Base-by-base conservation (phyloP, 2,888 invertebrate species). In the Acrobasis suavella region DNA sequence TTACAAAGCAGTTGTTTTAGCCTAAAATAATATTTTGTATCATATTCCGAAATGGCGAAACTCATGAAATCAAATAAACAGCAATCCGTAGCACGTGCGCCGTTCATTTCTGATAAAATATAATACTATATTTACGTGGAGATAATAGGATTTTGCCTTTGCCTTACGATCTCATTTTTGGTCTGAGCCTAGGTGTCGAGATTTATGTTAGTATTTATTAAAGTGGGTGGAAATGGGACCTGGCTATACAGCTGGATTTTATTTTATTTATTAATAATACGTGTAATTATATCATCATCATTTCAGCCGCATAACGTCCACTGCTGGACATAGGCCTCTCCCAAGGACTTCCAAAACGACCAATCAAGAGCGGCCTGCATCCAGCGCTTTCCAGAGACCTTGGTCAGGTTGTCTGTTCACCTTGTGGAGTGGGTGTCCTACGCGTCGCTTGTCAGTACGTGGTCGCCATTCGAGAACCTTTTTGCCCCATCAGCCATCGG, bases 11-110 rank as follows among this genome's bases (percentile, higher is more conserved):
- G 1, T 15, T 56, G 55, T 16, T 39, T 56, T 12, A 46, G 58
- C 39, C 58, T 58, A 42, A 56, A 56, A 42, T 42, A 56, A 42
- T 56, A 56, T 42, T 54, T 17, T 46, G 39, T 46, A 12, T 39
- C 6, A 46, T 58, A 58, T 58, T 46, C 46, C 58, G 58, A 58
- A 54, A 58, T 58, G 9, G 58, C 12, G 58, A 58, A 58, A 16
- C 55, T 55, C 55, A 39, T 55, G 39, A 39, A 58, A 58, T 58
- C 58, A 42, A 58, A 58, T 58, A 58, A 56, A 58, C 46, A 58
- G 39, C 16, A 16, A 17, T n/a, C 17, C 14, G 46, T 46, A 15
- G 42, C 58, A 58, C 46, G 58, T 58, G 58, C 39, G 39, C 15
- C 58, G 39, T 46, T 17, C 22, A 17, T 46, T 46, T 46, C 22